A percentile compares a stretch with the other conserved stretches of the same genome.
Conservation (phyloP, 2,888 invertebrate genomes). For the Herminia tarsipennalis region DNA sequence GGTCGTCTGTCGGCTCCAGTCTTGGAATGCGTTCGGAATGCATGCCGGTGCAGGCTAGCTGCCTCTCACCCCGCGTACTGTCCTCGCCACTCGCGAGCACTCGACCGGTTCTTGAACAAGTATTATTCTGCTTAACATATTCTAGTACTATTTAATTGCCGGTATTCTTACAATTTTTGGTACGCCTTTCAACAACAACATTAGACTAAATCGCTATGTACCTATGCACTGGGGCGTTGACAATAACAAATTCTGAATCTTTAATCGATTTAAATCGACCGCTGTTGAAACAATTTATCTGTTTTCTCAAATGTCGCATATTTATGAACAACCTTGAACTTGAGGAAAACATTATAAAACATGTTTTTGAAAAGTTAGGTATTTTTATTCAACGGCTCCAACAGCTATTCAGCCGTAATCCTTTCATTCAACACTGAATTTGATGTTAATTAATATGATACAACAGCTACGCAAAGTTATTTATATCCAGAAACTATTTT, state of each 20-base stretch:
- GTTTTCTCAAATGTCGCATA: slow-evolving; percentile 9
- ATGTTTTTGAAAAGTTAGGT: slow-evolving; percentile 5
- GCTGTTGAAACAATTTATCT: slow-evolving; percentile 2
- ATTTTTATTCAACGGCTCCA: neutral
- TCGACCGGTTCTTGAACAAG: slow-evolving; percentile 55
- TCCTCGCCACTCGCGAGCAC: slow-evolving; percentile 42
- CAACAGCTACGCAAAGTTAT: too few species aligned
- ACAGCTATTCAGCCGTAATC: neutral
- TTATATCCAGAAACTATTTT: too few species aligned
- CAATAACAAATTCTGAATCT: neutral
- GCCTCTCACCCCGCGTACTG: slow-evolving; percentile 55
- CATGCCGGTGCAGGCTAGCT: slow-evolving; percentile 59
- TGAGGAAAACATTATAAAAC: slow-evolving; percentile 17
- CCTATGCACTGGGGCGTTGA: neutral
- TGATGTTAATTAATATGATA: neutral
- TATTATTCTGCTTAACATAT: slow-evolving; percentile 28
- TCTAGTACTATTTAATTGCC: slow-evolving; percentile 19
- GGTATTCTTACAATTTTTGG: too few species aligned
- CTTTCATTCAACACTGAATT: neutral
- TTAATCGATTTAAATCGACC: neutral
- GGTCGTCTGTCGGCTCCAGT: slow-evolving; percentile 51
- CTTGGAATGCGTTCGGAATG: slow-evolving; percentile 75
- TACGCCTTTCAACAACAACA: too few species aligned
- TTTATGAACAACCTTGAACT: slow-evolving; percentile 13
- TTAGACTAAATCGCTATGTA: neutral